These are phyloP conservation scores for Xiphydria camelus DNA, from an alignment of 2,888 invertebrate species.

Conservation along the genomic window DNA sequence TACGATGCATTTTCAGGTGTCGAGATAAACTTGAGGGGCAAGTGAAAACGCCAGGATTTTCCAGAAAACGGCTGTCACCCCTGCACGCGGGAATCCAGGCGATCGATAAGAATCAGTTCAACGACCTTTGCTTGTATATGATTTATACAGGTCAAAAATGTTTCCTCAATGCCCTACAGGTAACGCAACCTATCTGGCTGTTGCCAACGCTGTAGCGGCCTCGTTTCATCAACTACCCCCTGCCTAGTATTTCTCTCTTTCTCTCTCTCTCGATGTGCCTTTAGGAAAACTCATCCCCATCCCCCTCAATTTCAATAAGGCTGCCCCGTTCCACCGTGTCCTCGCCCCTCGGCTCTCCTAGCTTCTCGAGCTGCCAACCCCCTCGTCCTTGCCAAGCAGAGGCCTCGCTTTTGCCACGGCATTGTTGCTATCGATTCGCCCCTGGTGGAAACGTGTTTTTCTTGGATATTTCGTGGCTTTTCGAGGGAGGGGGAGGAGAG, in stretches of 20 bases:
- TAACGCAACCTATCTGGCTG: conserved; percentile 48
- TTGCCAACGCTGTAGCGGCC: conserved; percentile 47
- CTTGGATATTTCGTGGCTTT: conserved; percentile 46
- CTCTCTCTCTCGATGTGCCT: conserved; percentile 31
- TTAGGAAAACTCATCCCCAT: conserved; percentile 49
- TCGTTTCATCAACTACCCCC: conserved; percentile 48
- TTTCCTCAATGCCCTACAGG: conserved; percentile 26
- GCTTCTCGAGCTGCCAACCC: conserved; percentile 4
- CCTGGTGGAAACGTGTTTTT: conserved; percentile 44
- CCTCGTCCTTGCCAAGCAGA: conserved; percentile 21
- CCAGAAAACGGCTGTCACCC: no score
- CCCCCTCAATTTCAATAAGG: conserved; percentile 50
- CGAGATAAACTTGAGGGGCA: no score
- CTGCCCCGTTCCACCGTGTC: conserved; percentile 38
- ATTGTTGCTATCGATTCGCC: conserved; percentile 53
- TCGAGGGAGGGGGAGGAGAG: conserved; percentile 10
- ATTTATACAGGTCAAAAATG: no score
- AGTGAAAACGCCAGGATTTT: no score
- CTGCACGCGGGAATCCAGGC: no score
- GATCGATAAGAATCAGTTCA: no score
- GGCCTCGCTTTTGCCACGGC: conserved; percentile 45
- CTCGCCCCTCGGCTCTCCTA: conserved; percentile 24
- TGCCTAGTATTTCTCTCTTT: conserved; percentile 24
- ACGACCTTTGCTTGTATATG: no score
- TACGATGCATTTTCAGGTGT: no score